phyloP scores from a whole-genome alignment of 2,797 vertebrate species.

The Tokudaia muenninki region DNA sequence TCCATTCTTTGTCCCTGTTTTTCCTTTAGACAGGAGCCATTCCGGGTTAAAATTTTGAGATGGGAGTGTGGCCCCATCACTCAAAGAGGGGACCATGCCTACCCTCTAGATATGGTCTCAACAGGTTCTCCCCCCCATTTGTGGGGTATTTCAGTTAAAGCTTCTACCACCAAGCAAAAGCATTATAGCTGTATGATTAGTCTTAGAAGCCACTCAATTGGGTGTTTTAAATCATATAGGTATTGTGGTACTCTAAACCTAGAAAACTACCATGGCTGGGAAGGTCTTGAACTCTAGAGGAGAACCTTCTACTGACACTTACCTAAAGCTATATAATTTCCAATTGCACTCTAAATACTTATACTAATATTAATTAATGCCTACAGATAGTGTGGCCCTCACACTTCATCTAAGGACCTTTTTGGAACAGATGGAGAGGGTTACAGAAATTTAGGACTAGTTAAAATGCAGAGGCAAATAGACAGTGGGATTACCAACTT shows the following conservation, averaged over 20 bases:
- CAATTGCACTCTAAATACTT: neutral
- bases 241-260: no score
- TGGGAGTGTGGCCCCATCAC: no score
- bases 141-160: no score
- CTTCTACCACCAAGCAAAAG: neutral
- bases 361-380: neutral
- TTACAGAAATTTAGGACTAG: neutral
- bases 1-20: no score
- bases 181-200: no score
- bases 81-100: no score
- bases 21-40: no score
- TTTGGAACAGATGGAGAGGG: neutral
- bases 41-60: no score
- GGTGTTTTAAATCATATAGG: neutral
- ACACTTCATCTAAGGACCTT: neutral
- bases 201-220: neutral
- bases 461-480: neutral
- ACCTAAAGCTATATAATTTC: no score
- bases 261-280: neutral
- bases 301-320: no score
- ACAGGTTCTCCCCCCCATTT: no score
- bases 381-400: neutral
- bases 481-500: neutral
- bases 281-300: neutral
- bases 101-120: no score